phyloP scores from a whole-genome alignment of 2,797 vertebrate genomes.

The Scleropages formosus region DNA sequence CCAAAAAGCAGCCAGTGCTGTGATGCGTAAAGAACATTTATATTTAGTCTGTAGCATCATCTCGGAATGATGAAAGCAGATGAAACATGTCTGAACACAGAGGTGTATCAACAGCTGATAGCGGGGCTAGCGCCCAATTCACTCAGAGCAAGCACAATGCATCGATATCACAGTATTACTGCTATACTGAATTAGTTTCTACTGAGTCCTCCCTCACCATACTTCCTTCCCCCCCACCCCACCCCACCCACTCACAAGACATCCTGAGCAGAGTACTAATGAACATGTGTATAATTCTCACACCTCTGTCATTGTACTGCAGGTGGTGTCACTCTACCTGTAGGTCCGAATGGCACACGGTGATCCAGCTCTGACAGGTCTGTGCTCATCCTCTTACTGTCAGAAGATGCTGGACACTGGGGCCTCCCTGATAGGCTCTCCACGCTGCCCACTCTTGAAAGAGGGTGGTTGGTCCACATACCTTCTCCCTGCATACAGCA shows the following conservation, averaged over 20 bases:
- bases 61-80: conserved; percentile 35
- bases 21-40: background rate
- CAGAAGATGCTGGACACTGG: conserved; percentile 73
- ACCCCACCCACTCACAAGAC: background rate
- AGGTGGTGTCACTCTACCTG: conserved; percentile 73
- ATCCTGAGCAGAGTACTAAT: background rate
- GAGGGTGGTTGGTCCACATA: conserved; percentile 80
- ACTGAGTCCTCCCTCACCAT: background rate
- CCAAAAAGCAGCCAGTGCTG: conserved; percentile 6
- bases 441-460: conserved; percentile 91
- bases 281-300: no score
- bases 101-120: conserved; percentile 4
- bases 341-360: conserved; percentile 74
- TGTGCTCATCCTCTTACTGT: conserved; percentile 90
- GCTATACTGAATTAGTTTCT: background rate
- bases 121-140: conserved; percentile 12
- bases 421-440: conserved; percentile 84
- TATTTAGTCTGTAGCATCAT: conserved; percentile 30
- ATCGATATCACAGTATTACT: no score
- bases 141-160: background rate
- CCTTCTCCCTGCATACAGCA: conserved; percentile 74
- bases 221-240: background rate
- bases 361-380: conserved; percentile 95
- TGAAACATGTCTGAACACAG: conserved; percentile 17
- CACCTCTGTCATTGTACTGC: no score